A percentile compares a stretch with the other conserved stretches of the same genome.
Conservation (phyloP, 2,797 vertebrate species). For the Phoeniculus purpureus region DNA sequence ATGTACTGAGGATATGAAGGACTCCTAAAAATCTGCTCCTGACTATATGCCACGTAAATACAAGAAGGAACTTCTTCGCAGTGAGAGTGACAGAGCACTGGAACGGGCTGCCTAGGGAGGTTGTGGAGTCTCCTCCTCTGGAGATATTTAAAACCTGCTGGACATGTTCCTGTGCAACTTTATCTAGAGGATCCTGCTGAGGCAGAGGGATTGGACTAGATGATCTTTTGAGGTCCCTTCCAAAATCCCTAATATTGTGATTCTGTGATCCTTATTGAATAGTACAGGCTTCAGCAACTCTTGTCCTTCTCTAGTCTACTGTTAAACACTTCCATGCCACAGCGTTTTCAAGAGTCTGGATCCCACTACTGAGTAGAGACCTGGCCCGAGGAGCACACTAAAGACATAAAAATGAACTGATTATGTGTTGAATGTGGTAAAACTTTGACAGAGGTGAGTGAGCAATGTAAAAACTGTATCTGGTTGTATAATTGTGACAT, state of each 20-base stretch:
- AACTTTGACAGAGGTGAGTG: neutral
- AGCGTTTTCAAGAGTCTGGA: neutral
- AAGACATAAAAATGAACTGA: neutral
- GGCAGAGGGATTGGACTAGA: no score
- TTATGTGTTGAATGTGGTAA: neutral
- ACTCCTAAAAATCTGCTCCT: neutral
- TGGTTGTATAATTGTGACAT: neutral
- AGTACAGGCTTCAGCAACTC: neutral
- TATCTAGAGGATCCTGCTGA: no score
- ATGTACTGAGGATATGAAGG: neutral
- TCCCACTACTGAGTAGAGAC: neutral
- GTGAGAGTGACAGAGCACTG: no score
- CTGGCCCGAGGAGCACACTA: neutral
- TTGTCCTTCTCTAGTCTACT: neutral
- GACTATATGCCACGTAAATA: neutral
- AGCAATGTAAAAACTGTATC: neutral
- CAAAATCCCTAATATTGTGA: no score
- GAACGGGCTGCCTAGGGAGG: no score
- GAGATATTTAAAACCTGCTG: no score
- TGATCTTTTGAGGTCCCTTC: no score
- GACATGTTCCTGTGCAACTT: no score
- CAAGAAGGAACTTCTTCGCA: no score
- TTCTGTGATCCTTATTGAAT: neutral
- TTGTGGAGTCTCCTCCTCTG: no score
- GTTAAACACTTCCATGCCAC: neutral